These are phyloP conservation scores for Liopterus haemorrhoidalis DNA, from an alignment of 2,888 invertebrate genomes.

Conservation along the genomic window DNA sequence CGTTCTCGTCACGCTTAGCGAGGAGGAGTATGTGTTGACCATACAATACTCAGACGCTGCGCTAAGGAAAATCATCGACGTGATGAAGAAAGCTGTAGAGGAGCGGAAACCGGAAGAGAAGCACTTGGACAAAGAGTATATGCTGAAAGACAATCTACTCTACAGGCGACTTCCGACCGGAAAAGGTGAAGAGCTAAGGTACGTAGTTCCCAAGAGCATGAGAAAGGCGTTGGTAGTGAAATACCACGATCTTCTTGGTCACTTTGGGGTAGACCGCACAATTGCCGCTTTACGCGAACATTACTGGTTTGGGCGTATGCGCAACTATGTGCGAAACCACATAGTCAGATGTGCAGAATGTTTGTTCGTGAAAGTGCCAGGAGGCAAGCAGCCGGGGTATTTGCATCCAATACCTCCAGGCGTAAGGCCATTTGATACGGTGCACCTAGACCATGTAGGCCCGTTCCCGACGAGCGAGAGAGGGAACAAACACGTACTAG, in stretches of 20 bases:
- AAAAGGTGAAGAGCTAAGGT: conserved; percentile 2
- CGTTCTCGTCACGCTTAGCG: no score
- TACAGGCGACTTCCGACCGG: neutral
- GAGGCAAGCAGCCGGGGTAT: conserved; percentile 25
- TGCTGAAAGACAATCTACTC: no score
- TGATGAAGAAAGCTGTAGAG: no score
- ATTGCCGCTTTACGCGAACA: conserved; percentile 15
- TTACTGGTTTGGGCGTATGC: no score
- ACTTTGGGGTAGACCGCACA: no score
- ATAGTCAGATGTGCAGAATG: conserved; percentile 32
- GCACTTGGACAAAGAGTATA: no score
- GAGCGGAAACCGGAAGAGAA: no score
- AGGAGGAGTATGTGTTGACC: no score
- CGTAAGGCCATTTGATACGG: conserved; percentile 21
- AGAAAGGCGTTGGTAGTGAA: no score
- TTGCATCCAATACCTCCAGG: conserved; percentile 26
- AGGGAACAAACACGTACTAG: conserved; percentile 25
- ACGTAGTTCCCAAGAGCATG: conserved; percentile 21
- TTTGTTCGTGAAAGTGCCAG: conserved; percentile 25
- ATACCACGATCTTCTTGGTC: no score
- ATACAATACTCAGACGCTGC: no score
- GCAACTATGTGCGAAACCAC: conserved; percentile 27
- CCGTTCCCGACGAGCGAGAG: conserved; percentile 25
- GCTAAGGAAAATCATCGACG: no score
- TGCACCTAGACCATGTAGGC: conserved; percentile 30